Percentiles rank a stretch among this genome's conserved stretches.
These are phyloP conservation scores for Drosophila tristis DNA, from an alignment of 1,140 invertebrate genomes.

Conservation along the genomic window DNA sequence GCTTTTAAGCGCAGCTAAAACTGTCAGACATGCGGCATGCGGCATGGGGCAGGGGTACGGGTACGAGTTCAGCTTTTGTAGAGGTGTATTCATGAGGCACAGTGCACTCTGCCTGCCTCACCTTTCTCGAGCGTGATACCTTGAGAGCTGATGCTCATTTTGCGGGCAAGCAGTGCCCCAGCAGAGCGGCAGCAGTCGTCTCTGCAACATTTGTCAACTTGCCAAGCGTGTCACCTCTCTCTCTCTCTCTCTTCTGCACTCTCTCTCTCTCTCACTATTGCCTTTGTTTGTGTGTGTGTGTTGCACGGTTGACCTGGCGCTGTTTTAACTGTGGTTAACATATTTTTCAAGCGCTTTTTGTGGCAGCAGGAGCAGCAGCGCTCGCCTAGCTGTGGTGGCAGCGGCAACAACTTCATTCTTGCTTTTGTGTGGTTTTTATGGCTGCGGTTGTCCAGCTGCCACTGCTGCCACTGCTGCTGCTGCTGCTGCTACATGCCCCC, in stretches of 20 bases:
- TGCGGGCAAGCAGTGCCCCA: slow-evolving; percentile 34
- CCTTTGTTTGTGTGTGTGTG: slow-evolving; percentile 30
- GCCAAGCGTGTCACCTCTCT: slow-evolving; percentile 72
- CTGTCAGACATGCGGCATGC: slow-evolving; percentile 45
- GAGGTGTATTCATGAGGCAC: too few relatives aligned
- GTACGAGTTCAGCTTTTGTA: slow-evolving; percentile 21
- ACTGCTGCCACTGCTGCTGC: slow-evolving; percentile 37
- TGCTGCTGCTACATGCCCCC: slow-evolving; percentile 12
- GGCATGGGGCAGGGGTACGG: neutral
- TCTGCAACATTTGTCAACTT: slow-evolving; percentile 80
- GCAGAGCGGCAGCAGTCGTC: slow-evolving; percentile 10
- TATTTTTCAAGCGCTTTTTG: slow-evolving; percentile 82
- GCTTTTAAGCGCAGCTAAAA: slow-evolving; percentile 78
- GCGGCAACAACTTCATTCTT: slow-evolving; percentile 82
- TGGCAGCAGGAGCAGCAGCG: slow-evolving; percentile 48
- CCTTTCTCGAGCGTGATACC: neutral
- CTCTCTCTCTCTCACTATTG: slow-evolving; percentile 1
- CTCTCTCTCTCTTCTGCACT: slow-evolving; percentile 12
- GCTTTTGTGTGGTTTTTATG: slow-evolving; percentile 82
- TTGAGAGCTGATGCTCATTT: slow-evolving; percentile 66
- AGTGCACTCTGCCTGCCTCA: neutral
- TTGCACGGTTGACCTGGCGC: slow-evolving; percentile 78
- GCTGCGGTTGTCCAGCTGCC: slow-evolving; percentile 69
- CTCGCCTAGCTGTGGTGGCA: slow-evolving; percentile 18
- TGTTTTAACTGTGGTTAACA: slow-evolving; percentile 83